Evolutionary conservation across 1,140 invertebrate genomes (phyloP).

Genomic region (Drosophila teissieri): DNA sequence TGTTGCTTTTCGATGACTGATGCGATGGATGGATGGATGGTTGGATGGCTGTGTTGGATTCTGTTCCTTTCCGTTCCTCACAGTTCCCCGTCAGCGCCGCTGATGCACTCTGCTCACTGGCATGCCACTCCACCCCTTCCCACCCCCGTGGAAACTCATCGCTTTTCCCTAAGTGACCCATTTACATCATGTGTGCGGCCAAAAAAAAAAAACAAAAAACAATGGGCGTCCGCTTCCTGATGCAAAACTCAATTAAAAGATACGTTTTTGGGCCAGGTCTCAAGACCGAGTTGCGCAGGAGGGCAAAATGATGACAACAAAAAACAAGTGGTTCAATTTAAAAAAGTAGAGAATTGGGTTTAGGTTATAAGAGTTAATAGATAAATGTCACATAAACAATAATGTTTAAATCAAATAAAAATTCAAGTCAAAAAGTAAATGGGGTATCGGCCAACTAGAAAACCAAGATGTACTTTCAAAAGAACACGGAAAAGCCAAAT

Average conservation of each 20-base stretch:
- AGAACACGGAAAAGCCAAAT: constrained; percentile 7
- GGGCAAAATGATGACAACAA: not conserved
- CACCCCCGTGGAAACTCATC: not conserved
- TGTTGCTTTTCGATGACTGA: constrained; percentile 70
- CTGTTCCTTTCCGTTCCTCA: not conserved
- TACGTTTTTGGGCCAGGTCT: constrained; percentile 12
- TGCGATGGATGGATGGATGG: too few relatives aligned
- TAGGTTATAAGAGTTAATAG: too few relatives aligned
- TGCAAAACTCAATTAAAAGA: constrained; percentile 49
- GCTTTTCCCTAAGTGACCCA: constrained; percentile 30
- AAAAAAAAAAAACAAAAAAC: not conserved
- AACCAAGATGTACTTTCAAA: not conserved
- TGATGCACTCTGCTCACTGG: constrained; percentile 4
- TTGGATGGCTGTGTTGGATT: constrained; percentile 13
- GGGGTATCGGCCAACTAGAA: too few relatives aligned
- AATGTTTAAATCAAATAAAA: not conserved
- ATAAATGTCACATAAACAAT: too few relatives aligned
- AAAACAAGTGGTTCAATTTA: not conserved
- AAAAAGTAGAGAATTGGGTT: not conserved
- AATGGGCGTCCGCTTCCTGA: constrained; percentile 14
- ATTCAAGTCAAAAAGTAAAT: not conserved
- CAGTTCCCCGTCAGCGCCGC: not conserved
- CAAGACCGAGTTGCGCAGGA: too few relatives aligned
- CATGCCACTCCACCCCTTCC: not conserved
- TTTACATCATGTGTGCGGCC: constrained; percentile 28